phyloP scores from a whole-genome alignment of 2,888 invertebrate species.

The Tachina grossa region DNA sequence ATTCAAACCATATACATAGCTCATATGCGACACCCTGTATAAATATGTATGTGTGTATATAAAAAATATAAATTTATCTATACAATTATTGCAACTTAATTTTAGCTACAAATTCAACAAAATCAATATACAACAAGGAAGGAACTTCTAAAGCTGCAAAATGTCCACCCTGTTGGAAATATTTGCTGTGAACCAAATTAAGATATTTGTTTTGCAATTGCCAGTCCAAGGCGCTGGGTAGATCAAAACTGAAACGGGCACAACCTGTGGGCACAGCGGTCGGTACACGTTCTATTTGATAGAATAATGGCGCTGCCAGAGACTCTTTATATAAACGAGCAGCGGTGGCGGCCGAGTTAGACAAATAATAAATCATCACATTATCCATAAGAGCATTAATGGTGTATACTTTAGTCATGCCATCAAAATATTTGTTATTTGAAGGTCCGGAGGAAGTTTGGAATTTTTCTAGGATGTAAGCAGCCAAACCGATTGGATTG shows the following conservation, averaged over 20 bases:
- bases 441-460: conserved; percentile 88
- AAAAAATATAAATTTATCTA: background rate
- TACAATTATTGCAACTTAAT: conserved; percentile 59
- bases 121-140: conserved; percentile 87
- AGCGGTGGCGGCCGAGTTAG: conserved; percentile 87
- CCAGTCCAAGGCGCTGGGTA: conserved; percentile 85
- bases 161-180: conserved; percentile 90
- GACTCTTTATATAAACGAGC: conserved; percentile 88
- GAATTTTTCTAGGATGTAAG: conserved; percentile 95
- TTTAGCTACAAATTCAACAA: conserved; percentile 85
- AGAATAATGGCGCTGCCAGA: conserved; percentile 75
- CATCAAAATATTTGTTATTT: conserved; percentile 80
- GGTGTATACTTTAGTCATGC: conserved; percentile 83
- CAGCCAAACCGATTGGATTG: conserved; percentile 91
- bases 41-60: background rate
- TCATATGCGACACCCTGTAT: no score
- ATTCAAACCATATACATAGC: no score
- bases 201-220: conserved; percentile 85
- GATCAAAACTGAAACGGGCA: conserved; percentile 88
- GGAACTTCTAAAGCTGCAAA: conserved; percentile 94
- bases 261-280: conserved; percentile 89
- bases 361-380: conserved; percentile 91
- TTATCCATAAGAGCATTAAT: conserved; percentile 86
- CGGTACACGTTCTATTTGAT: conserved; percentile 84
- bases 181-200: conserved; percentile 87